These are phyloP conservation scores for Eonycteris spelaea DNA, from an alignment of 2,113 vertebrate genomes.

Conservation along the genomic window DNA sequence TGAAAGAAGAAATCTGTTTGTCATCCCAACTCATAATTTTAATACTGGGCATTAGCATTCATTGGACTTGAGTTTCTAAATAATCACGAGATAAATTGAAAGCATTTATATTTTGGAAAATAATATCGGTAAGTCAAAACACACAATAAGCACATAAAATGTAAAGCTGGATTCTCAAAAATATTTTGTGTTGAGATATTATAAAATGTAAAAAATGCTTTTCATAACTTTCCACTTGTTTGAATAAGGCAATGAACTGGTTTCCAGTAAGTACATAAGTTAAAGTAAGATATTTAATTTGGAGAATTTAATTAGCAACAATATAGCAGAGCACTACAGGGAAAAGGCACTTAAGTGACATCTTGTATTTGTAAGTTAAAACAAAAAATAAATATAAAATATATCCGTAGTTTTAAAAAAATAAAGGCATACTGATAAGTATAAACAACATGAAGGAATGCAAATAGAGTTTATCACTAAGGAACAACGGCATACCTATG, in stretches of 20 bases:
- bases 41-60: constrained; percentile 7
- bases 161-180: neutral
- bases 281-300: neutral
- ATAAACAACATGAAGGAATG: neutral
- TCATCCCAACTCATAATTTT: constrained; percentile 17
- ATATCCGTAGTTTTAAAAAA: neutral
- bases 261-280: neutral
- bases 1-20: constrained; percentile 20
- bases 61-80: neutral
- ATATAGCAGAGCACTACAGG: neutral
- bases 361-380: neutral
- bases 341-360: neutral
- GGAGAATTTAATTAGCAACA: neutral
- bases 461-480: neutral
- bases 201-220: neutral
- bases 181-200: neutral
- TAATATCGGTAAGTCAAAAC: neutral
- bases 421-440: neutral
- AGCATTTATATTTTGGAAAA: constrained; percentile 15
- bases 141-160: neutral
- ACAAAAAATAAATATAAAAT: neutral
- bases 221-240: neutral
- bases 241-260: neutral
- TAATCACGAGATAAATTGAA: neutral
- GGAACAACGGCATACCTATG: neutral